Evolutionary conservation across 2,113 vertebrate genomes (phyloP).

Genomic region (Xenopus laevis): DNA sequence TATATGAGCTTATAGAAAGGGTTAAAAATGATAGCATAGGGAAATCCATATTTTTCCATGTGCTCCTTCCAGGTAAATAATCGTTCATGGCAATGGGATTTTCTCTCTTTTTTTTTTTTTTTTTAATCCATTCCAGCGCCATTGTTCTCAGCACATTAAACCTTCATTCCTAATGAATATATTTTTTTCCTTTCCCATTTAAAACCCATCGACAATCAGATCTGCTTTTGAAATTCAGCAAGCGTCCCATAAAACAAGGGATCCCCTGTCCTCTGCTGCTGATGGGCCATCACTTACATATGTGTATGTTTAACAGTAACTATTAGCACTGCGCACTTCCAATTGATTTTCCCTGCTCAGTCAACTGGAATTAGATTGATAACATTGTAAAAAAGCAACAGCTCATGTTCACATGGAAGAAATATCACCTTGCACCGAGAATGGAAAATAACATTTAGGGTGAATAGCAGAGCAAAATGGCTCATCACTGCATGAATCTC

Average conservation of each 20-base stretch:
- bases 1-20: no score
- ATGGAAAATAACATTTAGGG: no score
- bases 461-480: no score
- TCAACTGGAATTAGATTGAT: slow-evolving; percentile 22
- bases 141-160: slow-evolving; percentile 24
- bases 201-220: slow-evolving; percentile 27
- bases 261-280: background rate
- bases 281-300: slow-evolving; percentile 17
- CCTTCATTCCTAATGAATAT: slow-evolving; percentile 24
- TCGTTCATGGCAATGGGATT: slow-evolving; percentile 1
- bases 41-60: no score
- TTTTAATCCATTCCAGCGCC: background rate
- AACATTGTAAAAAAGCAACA: slow-evolving; percentile 18
- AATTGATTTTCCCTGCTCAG: slow-evolving; percentile 34
- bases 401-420: slow-evolving; percentile 20
- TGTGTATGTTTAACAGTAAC: slow-evolving; percentile 36
- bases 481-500: no score
- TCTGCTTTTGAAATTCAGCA: slow-evolving; percentile 25
- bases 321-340: slow-evolving; percentile 7
- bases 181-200: slow-evolving; percentile 21
- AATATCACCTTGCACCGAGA: no score
- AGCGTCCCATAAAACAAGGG: slow-evolving; percentile 11
- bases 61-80: slow-evolving; percentile 6
- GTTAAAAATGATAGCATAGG: no score
- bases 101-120: no score